These are phyloP conservation scores for Panorpa germanica DNA, from an alignment of 2,888 invertebrate genomes.

Conservation along the genomic window DNA sequence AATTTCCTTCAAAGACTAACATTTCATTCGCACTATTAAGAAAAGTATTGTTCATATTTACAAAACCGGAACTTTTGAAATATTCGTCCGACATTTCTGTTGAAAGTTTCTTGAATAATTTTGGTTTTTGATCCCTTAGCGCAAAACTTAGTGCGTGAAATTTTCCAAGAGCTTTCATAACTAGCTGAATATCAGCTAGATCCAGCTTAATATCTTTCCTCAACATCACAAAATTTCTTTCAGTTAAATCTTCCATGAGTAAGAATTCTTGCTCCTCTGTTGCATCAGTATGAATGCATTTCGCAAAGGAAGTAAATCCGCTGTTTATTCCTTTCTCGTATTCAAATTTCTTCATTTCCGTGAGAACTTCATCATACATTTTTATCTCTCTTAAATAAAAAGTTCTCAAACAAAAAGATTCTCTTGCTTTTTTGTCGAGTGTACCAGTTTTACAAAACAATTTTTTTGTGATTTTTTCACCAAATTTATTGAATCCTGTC, in stretches of 20 bases:
- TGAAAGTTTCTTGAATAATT: conserved; percentile 9
- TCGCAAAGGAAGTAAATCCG: conserved; percentile 10
- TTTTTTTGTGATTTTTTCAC: too few species aligned
- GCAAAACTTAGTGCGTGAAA: conserved; percentile 11
- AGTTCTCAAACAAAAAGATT: conserved; percentile 7
- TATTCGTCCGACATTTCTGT: too few species aligned
- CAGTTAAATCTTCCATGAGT: conserved; percentile 11
- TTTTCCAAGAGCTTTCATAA: conserved; percentile 9
- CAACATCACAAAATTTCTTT: conserved; percentile 8
- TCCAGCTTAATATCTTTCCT: conserved; percentile 8
- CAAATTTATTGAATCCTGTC: too few species aligned
- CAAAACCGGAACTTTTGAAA: too few species aligned
- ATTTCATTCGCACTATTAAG: conserved; percentile 7
- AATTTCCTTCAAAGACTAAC: conserved; percentile 8
- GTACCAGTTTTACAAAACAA: too few species aligned
- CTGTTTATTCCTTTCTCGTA: conserved; percentile 7
- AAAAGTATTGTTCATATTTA: too few species aligned
- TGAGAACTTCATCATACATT: conserved; percentile 10
- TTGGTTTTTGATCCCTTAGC: conserved; percentile 9
- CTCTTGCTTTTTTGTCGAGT: too few species aligned
- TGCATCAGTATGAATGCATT: too few species aligned
- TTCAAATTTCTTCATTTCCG: conserved; percentile 10
- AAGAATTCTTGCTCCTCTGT: too few species aligned
- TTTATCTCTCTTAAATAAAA: conserved; percentile 11
- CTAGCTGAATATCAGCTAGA: conserved; percentile 8